Evolutionary conservation across 2,797 vertebrate genomes (phyloP), one percentile per base, ranked within the genome.

Genomic region (Holocentrus rufus): DNA sequence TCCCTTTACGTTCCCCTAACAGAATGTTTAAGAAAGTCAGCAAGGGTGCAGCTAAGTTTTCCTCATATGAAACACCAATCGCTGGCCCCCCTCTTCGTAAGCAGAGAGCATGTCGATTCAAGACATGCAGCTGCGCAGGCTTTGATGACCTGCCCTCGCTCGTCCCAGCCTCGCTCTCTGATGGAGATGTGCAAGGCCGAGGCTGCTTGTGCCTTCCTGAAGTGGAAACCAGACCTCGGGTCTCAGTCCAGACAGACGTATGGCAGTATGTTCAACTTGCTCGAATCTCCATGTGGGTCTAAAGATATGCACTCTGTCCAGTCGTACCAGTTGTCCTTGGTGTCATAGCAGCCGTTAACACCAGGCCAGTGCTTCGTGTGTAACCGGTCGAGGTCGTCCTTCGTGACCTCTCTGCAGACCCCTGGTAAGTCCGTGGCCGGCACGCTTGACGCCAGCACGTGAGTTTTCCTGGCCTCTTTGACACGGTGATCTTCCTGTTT

Each of bases 261-360:
- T 77, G 98, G 98, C 93, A 97, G 93, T 90, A 99, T 94, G 90
- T 97, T 95, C 87, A 99, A 87, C 85, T 92, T 95, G 93, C 93
- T 96, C 44, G 96, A 96, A 39, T 98, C 96, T 49, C 95, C 95
- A 0, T 96, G 95, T 1, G 92, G 95, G 83, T 98, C 96, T 81
- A 98, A 91, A 14, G 95, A 95, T 89, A 98, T 95, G 93, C 97
- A 96, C 91, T 97, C 94, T 18, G 96, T 98, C 98, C 98, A 98
- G 91, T 97, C 95, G 87, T 95, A 98, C 98, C 98, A 99, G 83
- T 92, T 95, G 86, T 95, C 96, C 91, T 94, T 95, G 91, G 95
- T 96, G 92, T 98, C 97, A 9, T 92, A 95, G 89, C 96, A 98
- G 77, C 98, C 98, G 17, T 98, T 99, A 71, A 99, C 97, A 39